Evolutionary conservation across 2,797 vertebrate species (phyloP).

Genomic region (Sebastes matsubarae): DNA sequence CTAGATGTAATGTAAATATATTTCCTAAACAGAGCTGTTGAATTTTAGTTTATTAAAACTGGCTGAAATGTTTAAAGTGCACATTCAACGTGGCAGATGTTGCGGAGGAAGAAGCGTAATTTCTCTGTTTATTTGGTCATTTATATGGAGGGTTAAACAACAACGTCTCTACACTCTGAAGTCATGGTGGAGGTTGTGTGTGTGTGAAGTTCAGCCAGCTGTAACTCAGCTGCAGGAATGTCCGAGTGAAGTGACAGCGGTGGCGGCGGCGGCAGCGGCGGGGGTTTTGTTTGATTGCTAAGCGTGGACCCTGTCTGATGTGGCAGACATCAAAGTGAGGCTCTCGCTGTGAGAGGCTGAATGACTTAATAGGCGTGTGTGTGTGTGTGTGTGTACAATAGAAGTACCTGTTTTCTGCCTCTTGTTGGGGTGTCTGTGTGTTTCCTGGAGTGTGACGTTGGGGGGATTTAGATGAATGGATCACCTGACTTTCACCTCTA

Average conservation of each 20-base stretch:
- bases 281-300: conserved; percentile 54
- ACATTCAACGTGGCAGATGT: not conserved
- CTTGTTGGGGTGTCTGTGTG: not conserved
- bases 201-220: conserved; percentile 25
- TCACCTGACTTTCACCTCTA: not conserved
- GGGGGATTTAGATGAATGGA: not conserved
- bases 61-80: not conserved
- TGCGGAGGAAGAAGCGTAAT: not conserved
- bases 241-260: conserved; percentile 54
- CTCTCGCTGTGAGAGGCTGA: conserved; percentile 33
- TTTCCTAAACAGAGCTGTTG: not conserved
- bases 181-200: not conserved
- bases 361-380: conserved; percentile 25
- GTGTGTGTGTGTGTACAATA: not conserved
- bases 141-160: not conserved
- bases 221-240: conserved; percentile 62
- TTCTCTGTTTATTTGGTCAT: not conserved
- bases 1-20: not conserved
- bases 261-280: not conserved
- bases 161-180: not conserved
- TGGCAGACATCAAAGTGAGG: conserved; percentile 60
- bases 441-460: not conserved
- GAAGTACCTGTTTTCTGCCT: conserved; percentile 32
- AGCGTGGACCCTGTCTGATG: conserved; percentile 53
- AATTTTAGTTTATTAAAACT: not conserved